Percentiles rank a stretch among this genome's conserved stretches.
These are phyloP conservation scores for Atethmia centrago DNA, from an alignment of 2,888 invertebrate genomes.

Conservation along the genomic window DNA sequence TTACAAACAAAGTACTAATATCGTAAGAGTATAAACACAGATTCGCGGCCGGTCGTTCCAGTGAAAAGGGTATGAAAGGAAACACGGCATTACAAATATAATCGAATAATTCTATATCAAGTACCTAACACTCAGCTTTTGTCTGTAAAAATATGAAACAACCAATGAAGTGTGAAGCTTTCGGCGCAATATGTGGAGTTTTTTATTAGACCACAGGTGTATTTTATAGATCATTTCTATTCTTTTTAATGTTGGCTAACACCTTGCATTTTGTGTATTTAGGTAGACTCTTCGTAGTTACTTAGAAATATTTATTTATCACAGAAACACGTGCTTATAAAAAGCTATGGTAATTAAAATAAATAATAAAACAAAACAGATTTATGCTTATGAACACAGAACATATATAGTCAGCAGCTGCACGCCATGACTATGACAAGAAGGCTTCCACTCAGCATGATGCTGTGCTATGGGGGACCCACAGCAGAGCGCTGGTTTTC, in stretches of 20 bases:
- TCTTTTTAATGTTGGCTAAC: slow-evolving; percentile 76
- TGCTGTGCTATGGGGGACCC: too few species aligned
- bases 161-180: slow-evolving; percentile 77
- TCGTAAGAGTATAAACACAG: slow-evolving; percentile 55
- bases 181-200: slow-evolving; percentile 75
- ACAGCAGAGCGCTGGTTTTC: too few species aligned
- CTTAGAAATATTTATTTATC: too few species aligned
- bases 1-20: slow-evolving; percentile 48
- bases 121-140: slow-evolving; percentile 67
- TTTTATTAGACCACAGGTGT: slow-evolving; percentile 85
- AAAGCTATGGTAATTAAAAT: too few species aligned
- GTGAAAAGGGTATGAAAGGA: slow-evolving; percentile 76
- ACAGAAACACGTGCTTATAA: too few species aligned
- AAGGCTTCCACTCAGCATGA: too few species aligned
- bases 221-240: slow-evolving; percentile 80
- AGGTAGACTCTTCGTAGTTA: slow-evolving; percentile 34
- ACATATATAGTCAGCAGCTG: too few species aligned
- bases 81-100: slow-evolving; percentile 72
- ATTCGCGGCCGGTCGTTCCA: slow-evolving; percentile 70
- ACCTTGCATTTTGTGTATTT: slow-evolving; percentile 74
- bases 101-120: slow-evolving; percentile 74
- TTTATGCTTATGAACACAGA: too few species aligned
- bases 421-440: too few species aligned
- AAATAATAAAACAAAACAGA: too few species aligned
- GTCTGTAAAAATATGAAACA: slow-evolving; percentile 73